Conservation (phyloP, 2,888 invertebrate genomes). For the Agonopterix subpropinquella region DNA sequence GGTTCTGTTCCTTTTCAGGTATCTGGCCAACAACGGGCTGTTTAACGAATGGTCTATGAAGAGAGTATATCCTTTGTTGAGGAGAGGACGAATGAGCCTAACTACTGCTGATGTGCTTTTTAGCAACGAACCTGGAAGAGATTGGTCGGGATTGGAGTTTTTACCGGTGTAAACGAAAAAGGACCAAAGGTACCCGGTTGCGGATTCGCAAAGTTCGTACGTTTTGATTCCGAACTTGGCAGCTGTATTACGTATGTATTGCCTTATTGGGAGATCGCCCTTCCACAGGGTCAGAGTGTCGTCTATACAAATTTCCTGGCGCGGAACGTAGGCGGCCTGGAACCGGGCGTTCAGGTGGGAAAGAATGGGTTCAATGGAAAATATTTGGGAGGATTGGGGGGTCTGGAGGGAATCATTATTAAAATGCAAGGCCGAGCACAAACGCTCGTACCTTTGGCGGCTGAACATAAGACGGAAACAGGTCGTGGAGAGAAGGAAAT, state of each 20-base stretch:
- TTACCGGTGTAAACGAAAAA: constrained; percentile 13
- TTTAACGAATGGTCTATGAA: constrained; percentile 10
- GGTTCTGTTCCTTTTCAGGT: constrained; percentile 10
- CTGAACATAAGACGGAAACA: constrained; percentile 13
- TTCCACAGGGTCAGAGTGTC: constrained; percentile 18
- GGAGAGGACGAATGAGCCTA: background rate
- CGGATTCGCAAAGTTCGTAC: constrained; percentile 13
- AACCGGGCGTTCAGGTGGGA: constrained; percentile 8
- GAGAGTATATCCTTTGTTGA: background rate
- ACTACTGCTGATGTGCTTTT: background rate
- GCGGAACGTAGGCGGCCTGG: constrained; percentile 2
- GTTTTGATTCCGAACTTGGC: constrained; percentile 13
- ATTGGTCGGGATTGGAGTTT: too few relatives aligned
- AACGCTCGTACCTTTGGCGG: constrained; percentile 8
- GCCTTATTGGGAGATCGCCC: constrained; percentile 9
- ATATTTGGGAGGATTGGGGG: background rate
- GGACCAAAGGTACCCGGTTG: constrained; percentile 14
- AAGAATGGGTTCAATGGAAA: constrained; percentile 9
- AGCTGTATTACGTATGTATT: constrained; percentile 11
- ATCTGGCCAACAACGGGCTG: constrained; percentile 9
- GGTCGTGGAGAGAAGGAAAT: constrained; percentile 13
- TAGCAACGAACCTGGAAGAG: background rate
- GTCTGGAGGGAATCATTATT: constrained; percentile 5
- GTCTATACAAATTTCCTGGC: constrained; percentile 10
- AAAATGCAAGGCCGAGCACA: constrained; percentile 15